A percentile compares a stretch with the other conserved stretches of the same genome.
Conservation (phyloP, 2,113 vertebrate species). For the Pelecanus crispus region DNA sequence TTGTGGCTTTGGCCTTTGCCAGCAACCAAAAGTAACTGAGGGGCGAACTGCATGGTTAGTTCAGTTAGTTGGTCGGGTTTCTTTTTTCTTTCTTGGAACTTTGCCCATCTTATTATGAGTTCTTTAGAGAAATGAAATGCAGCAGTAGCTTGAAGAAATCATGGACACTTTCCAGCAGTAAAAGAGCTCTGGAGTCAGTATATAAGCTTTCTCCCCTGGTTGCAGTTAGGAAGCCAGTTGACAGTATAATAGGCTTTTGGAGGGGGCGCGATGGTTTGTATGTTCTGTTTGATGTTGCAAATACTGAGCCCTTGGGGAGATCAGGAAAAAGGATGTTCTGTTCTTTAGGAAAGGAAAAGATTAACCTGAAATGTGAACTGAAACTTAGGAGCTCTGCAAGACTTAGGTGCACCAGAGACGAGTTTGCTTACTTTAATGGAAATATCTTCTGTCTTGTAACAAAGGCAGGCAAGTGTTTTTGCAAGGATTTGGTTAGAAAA, state of each 20-base stretch:
- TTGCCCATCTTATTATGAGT: conserved; percentile 69
- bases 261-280: conserved; percentile 64
- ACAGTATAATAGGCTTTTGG: conserved; percentile 73
- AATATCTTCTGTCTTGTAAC: conserved; percentile 43
- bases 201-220: conserved; percentile 70
- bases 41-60: background rate
- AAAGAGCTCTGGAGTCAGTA: conserved; percentile 61
- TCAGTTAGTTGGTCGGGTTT: background rate
- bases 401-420: conserved; percentile 45
- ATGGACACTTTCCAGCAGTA: conserved; percentile 66
- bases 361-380: conserved; percentile 76
- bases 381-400: conserved; percentile 60
- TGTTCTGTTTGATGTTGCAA: conserved; percentile 78
- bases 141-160: conserved; percentile 69
- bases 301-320: conserved; percentile 69
- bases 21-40: background rate
- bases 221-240: conserved; percentile 72
- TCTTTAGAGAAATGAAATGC: conserved; percentile 73
- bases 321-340: conserved; percentile 71
- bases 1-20: background rate
- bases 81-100: conserved; percentile 53
- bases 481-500: conserved; percentile 52
- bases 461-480: conserved; percentile 22
- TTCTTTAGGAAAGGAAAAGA: conserved; percentile 75
- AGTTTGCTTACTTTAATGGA: conserved; percentile 55